Conservation (phyloP, 2,797 vertebrate species). For the Takifugu ocellatus region DNA sequence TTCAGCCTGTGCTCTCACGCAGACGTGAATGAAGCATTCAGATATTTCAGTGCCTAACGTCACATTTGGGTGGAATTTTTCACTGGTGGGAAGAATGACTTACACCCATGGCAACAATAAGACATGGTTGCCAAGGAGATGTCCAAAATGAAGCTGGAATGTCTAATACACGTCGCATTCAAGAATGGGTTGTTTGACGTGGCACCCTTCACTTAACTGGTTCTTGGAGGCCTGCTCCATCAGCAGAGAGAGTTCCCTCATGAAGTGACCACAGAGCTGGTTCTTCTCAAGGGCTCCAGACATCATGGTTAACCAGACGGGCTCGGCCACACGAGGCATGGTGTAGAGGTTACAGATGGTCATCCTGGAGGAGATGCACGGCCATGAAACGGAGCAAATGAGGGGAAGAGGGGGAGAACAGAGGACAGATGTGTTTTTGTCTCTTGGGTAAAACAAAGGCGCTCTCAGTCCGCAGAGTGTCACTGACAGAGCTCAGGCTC, state of each 20-base stretch:
- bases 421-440: constrained; percentile 70
- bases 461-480: constrained; percentile 67
- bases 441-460: constrained; percentile 65
- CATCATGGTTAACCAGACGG: constrained; percentile 99
- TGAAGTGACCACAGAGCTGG: constrained; percentile 94
- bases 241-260: constrained; percentile 91
- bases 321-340: constrained; percentile 95
- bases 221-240: constrained; percentile 98
- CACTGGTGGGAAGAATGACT: constrained; percentile 18
- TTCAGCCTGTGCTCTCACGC: constrained; percentile 26
- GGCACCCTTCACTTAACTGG: constrained; percentile 82
- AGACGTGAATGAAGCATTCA: constrained; percentile 13
- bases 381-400: constrained; percentile 40
- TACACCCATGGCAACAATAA: constrained; percentile 6
- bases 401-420: constrained; percentile 33
- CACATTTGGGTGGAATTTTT: not conserved
- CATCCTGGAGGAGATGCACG: constrained; percentile 74
- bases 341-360: constrained; percentile 97
- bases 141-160: constrained; percentile 9
- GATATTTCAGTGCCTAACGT: constrained; percentile 2
- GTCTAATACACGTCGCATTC: constrained; percentile 61
- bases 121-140: constrained; percentile 15
- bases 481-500: constrained; percentile 65
- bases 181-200: constrained; percentile 29
- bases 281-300: constrained; percentile 93